Conservation (phyloP, 2,113 vertebrate genomes). For the Pungitius pungitius region DNA sequence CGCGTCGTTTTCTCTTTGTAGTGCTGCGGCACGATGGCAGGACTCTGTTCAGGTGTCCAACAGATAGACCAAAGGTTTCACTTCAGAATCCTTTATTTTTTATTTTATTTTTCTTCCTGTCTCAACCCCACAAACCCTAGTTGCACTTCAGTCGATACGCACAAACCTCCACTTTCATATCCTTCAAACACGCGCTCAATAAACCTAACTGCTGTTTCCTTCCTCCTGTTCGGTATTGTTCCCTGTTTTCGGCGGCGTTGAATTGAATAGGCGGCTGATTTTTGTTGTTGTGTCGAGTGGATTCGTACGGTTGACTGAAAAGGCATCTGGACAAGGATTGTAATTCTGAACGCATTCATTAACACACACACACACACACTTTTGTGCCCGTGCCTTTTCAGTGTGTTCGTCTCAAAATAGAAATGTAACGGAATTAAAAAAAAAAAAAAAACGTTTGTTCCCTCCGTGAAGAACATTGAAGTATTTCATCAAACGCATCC, state of each 20-base stretch:
- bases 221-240: background rate
- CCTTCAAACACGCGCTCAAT: background rate
- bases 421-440: slow-evolving; percentile 2
- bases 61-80: background rate
- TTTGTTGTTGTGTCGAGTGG: background rate
- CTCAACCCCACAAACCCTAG: background rate
- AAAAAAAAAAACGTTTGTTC: background rate
- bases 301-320: background rate
- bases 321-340: background rate
- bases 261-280: background rate
- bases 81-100: background rate
- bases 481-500: background rate
- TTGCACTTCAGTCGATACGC: slow-evolving; percentile 52
- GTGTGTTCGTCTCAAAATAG: background rate
- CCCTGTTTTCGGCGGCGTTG: background rate
- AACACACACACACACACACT: background rate
- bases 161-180: slow-evolving; percentile 35
- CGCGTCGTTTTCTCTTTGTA: background rate
- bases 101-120: background rate
- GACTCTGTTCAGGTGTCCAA: background rate
- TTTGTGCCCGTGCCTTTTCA: background rate
- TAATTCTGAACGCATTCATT: background rate
- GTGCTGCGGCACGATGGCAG: slow-evolving; percentile 39
- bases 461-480: background rate
- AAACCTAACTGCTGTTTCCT: slow-evolving; percentile 2